Conservation (phyloP, 2,888 invertebrate species). For the Tipula lateralis region DNA sequence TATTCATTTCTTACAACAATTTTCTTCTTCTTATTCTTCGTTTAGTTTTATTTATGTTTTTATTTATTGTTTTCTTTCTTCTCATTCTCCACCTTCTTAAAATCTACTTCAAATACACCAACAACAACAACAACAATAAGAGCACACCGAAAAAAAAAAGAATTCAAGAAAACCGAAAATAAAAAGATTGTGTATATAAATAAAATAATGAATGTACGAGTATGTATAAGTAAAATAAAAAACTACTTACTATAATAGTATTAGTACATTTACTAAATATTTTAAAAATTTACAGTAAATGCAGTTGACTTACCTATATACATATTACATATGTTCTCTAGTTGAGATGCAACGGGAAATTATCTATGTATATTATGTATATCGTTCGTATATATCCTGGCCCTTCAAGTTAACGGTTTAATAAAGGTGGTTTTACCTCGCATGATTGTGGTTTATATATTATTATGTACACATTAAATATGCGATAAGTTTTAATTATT, state of each 20-base stretch:
- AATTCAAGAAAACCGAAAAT: background rate
- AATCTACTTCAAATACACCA: constrained; percentile 19
- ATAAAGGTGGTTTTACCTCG: background rate
- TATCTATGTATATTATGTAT: background rate
- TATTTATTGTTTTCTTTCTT: constrained; percentile 27
- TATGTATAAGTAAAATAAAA: constrained; percentile 20
- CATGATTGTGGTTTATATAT: background rate
- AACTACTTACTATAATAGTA: constrained; percentile 13
- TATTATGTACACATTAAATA: background rate
- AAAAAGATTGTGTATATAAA: background rate
- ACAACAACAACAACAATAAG: background rate
- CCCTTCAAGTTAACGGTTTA: background rate
- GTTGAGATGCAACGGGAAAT: background rate
- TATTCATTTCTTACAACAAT: background rate
- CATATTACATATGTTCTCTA: background rate
- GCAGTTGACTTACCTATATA: background rate
- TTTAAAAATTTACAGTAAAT: background rate
- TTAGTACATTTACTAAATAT: constrained; percentile 24
- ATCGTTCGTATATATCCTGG: background rate
- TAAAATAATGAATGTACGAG: background rate
- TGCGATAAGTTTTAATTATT: background rate
- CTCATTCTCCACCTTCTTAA: constrained; percentile 27
- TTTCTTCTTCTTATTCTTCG: constrained; percentile 15
- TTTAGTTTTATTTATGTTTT: constrained; percentile 25
- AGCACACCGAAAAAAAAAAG: background rate